Conservation (phyloP, 2,888 invertebrate genomes). For the Ectemnius continuus region DNA sequence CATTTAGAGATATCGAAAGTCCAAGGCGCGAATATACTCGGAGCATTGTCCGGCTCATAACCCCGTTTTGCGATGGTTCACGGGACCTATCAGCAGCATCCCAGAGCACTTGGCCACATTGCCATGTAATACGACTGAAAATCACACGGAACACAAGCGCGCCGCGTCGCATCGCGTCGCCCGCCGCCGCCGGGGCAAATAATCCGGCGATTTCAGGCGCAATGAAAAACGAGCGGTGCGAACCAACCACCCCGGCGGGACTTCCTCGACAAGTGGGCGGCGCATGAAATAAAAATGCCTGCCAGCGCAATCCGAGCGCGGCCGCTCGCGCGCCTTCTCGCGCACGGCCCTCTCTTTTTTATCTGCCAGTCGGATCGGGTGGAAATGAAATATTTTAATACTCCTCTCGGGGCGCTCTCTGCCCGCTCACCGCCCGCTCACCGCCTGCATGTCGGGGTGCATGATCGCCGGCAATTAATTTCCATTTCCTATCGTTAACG, state of each 20-base stretch:
- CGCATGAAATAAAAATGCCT: slow-evolving; percentile 15
- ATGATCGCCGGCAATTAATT: slow-evolving; percentile 34
- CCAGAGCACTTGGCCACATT: too few species aligned
- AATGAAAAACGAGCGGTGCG: neutral
- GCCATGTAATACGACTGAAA: neutral
- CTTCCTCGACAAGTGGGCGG: slow-evolving; percentile 11
- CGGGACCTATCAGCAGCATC: neutral
- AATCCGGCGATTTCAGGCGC: neutral
- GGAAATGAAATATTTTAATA: slow-evolving; percentile 30
- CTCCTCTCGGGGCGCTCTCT: slow-evolving; percentile 16
- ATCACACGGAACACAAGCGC: neutral
- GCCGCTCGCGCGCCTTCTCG: too few species aligned
- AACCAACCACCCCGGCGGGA: neutral
- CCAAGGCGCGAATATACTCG: neutral
- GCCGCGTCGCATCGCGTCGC: too few species aligned
- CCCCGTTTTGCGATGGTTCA: slow-evolving; percentile 3
- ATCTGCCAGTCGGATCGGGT: slow-evolving; percentile 29
- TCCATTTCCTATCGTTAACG: slow-evolving; percentile 29
- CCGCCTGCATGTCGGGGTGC: neutral
- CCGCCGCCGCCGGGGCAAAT: neutral
- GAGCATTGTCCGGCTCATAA: neutral
- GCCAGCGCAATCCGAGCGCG: slow-evolving; percentile 13
- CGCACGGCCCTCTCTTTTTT: slow-evolving; percentile 19
- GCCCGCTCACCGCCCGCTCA: neutral
- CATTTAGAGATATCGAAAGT: slow-evolving; percentile 8